Conservation (phyloP, 2,888 invertebrate species). For the Pyralis farinalis region DNA sequence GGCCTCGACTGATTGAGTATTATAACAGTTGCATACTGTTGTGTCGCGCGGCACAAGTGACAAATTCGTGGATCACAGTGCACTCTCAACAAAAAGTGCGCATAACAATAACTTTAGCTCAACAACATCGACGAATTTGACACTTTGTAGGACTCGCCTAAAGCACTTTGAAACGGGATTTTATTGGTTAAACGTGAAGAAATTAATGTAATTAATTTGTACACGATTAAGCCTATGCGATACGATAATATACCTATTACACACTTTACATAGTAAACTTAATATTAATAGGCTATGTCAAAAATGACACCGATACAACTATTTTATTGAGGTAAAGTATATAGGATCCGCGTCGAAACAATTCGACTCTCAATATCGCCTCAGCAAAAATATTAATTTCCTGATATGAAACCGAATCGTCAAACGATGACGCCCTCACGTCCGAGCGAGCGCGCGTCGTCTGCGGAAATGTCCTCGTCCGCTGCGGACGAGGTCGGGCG, state of each 20-base stretch:
- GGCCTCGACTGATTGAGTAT: conserved; percentile 29
- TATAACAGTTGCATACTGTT: conserved; percentile 28
- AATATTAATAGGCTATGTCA: conserved; percentile 78
- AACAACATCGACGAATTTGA: conserved; percentile 37
- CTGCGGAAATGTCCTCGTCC: conserved; percentile 36
- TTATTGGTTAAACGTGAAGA: conserved; percentile 39
- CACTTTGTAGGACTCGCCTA: conserved; percentile 25
- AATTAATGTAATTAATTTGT: conserved; percentile 67
- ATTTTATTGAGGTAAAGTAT: conserved; percentile 76
- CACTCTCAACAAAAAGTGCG: conserved; percentile 41
- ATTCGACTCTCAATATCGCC: conserved; percentile 51
- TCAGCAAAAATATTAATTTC: conserved; percentile 53
- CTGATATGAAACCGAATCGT: conserved; percentile 59
- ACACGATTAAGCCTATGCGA: conserved; percentile 60
- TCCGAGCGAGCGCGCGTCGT: conserved; percentile 25
- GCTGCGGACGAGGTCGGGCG: conserved; percentile 48
- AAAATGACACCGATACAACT: conserved; percentile 72
- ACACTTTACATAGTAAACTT: conserved; percentile 69
- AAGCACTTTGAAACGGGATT: conserved; percentile 17
- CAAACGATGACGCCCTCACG: conserved; percentile 16
- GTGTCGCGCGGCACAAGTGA: conserved; percentile 33
- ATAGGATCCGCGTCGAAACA: conserved; percentile 67
- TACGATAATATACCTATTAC: conserved; percentile 53
- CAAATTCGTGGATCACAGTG: conserved; percentile 35
- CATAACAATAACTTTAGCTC: conserved; percentile 38